Evolutionary conservation across 2,113 vertebrate species (phyloP).

Genomic region (Trogon surrucura): DNA sequence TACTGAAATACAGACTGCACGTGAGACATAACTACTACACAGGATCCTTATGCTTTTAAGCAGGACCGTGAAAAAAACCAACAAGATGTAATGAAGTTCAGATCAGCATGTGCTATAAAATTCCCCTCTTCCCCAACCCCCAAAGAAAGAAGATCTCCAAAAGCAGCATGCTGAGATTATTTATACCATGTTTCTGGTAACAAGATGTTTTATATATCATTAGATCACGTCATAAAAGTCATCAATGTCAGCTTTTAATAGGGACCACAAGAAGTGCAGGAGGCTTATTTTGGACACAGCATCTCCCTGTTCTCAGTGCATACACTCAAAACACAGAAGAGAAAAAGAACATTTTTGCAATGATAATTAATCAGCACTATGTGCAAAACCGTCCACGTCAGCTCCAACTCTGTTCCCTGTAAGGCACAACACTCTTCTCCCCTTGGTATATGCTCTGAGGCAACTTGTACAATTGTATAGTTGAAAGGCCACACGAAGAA

Average conservation of each 20-base stretch:
- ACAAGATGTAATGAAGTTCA: not conserved
- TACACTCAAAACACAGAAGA: not conserved
- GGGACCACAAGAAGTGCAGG: not conserved
- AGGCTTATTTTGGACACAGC: not conserved
- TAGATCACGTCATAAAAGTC: not conserved
- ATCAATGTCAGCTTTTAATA: not conserved
- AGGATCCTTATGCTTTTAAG: not conserved
- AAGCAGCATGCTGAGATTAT: not conserved
- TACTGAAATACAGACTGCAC: rapidly evolving
- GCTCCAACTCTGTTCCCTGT: not conserved
- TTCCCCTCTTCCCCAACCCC: not conserved
- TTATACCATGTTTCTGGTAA: not conserved
- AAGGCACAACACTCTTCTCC: not conserved
- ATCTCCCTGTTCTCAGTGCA: not conserved
- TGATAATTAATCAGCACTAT: not conserved
- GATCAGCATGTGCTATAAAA: not conserved
- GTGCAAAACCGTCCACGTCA: not conserved
- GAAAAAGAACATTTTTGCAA: not conserved
- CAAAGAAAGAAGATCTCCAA: not conserved
- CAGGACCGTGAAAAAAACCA: not conserved
- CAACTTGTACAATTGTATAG: not conserved
- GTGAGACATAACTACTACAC: not conserved
- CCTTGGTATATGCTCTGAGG: not conserved
- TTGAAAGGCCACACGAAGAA: not conserved
- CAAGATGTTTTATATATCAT: not conserved